A percentile compares a stretch with the other conserved stretches of the same genome.
These are phyloP conservation scores for Phallusia fumigata DNA, from an alignment of 23 tunicate genomes.

Conservation along the genomic window DNA sequence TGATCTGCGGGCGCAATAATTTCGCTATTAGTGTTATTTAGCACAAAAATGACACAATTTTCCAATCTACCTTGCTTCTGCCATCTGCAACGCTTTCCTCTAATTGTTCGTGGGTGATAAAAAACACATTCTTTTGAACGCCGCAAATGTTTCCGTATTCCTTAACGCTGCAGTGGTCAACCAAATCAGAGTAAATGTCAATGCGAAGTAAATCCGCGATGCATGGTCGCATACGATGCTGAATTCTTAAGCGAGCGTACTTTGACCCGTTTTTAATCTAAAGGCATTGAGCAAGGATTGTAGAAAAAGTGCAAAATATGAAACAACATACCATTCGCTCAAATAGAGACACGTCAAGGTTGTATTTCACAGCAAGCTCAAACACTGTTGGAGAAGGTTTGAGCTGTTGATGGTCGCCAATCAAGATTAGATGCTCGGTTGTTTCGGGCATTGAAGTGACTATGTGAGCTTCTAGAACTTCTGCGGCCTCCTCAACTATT, in stretches of 20 bases:
- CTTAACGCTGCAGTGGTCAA: slow-evolving; percentile 60
- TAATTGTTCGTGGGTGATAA: slow-evolving; percentile 45
- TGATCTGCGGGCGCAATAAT: slow-evolving; percentile 24
- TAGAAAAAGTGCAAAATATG: background rate
- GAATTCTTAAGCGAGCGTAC: slow-evolving; percentile 38
- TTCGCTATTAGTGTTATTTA: no score
- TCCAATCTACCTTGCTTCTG: slow-evolving; percentile 43
- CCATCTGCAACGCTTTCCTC: slow-evolving; percentile 65
- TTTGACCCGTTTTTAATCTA: slow-evolving; percentile 57
- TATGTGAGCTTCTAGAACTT: slow-evolving; percentile 90
- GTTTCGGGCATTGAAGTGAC: slow-evolving; percentile 81
- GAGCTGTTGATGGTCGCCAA: slow-evolving; percentile 95
- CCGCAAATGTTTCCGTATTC: slow-evolving; percentile 47
- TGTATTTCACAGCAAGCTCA: slow-evolving; percentile 69
- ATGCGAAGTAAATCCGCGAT: slow-evolving; percentile 75
- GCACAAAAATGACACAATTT: background rate
- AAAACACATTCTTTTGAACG: slow-evolving; percentile 55
- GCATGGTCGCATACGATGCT: slow-evolving; percentile 90
- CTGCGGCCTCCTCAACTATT: slow-evolving; percentile 94
- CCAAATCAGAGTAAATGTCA: slow-evolving; percentile 56
- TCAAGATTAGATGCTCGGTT: slow-evolving; percentile 81
- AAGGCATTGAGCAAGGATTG: background rate
- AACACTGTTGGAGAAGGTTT: slow-evolving; percentile 86
- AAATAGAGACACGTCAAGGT: slow-evolving; percentile 82
- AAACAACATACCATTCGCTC: slow-evolving; percentile 71